These are phyloP conservation scores for Ginglymostoma cirratum DNA, from an alignment of 2,113 vertebrate genomes.

Conservation along the genomic window DNA sequence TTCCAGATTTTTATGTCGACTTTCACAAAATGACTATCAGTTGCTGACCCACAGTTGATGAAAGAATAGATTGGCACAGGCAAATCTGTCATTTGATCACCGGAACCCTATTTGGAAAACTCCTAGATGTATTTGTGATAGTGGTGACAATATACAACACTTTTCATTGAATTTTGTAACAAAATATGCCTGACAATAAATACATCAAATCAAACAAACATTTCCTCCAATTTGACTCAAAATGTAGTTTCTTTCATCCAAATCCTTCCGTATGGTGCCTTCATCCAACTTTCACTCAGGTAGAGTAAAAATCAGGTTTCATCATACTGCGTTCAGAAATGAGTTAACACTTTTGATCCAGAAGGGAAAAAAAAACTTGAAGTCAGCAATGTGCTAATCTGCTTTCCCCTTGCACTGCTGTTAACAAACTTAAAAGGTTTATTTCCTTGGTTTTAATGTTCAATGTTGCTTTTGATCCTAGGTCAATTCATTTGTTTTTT, in stretches of 20 bases:
- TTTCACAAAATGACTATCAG: background rate
- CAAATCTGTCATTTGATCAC: background rate
- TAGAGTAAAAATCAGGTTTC: background rate
- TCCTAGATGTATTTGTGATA: background rate
- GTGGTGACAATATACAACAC: too few relatives aligned
- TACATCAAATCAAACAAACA: too few relatives aligned
- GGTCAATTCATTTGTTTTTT: background rate
- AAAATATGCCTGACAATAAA: too few relatives aligned
- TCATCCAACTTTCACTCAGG: background rate
- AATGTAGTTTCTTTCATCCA: background rate
- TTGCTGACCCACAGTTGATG: background rate
- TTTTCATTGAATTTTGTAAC: too few relatives aligned
- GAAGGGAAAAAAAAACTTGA: background rate
- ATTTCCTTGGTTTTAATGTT: constrained; percentile 1
- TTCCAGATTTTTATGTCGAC: background rate
- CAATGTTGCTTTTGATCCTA: background rate
- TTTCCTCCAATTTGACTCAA: background rate
- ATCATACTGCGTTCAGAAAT: background rate
- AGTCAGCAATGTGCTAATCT: background rate
- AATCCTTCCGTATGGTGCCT: background rate
- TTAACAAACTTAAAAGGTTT: background rate
- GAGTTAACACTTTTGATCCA: background rate
- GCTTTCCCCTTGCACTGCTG: background rate
- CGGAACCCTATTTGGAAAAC: background rate
- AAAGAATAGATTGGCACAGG: background rate